Evolutionary conservation across 1,140 invertebrate genomes (phyloP).

Genomic region (Octopus bimaculoides): DNA sequence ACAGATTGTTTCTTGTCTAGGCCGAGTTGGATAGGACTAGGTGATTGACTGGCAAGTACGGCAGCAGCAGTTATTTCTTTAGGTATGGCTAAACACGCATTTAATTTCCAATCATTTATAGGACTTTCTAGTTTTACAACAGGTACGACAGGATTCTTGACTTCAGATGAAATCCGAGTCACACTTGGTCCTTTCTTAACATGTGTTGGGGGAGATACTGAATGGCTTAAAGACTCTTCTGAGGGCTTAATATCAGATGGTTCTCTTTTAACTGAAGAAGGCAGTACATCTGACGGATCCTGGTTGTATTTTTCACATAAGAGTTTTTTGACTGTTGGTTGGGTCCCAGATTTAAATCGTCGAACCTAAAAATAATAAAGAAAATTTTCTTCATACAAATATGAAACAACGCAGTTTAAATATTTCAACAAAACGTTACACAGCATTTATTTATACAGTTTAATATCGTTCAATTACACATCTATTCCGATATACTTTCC

Average conservation of each 20-base stretch:
- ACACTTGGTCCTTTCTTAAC: too few relatives aligned
- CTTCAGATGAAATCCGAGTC: too few relatives aligned
- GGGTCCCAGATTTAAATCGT: neutral
- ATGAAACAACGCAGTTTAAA: too few relatives aligned
- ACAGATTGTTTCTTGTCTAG: neutral
- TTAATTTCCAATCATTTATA: neutral
- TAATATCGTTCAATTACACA: too few relatives aligned
- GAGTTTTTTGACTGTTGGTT: constrained; percentile 6
- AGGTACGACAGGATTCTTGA: neutral
- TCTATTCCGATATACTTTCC: too few relatives aligned
- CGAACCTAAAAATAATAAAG: neutral
- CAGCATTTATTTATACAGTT: too few relatives aligned
- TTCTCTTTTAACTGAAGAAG: neutral
- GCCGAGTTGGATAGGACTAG: neutral
- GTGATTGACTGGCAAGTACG: neutral
- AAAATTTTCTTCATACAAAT: neutral
- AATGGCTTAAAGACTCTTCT: neutral
- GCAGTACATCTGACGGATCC: neutral
- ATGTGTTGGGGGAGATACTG: too few relatives aligned
- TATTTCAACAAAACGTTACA: too few relatives aligned
- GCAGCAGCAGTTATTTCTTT: constrained; percentile 5
- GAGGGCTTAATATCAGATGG: neutral
- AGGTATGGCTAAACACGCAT: neutral
- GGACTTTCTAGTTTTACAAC: neutral
- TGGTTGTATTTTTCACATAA: neutral